These are phyloP conservation scores for Drosophila melanica DNA, from an alignment of 1,140 invertebrate genomes.

Conservation along the genomic window DNA sequence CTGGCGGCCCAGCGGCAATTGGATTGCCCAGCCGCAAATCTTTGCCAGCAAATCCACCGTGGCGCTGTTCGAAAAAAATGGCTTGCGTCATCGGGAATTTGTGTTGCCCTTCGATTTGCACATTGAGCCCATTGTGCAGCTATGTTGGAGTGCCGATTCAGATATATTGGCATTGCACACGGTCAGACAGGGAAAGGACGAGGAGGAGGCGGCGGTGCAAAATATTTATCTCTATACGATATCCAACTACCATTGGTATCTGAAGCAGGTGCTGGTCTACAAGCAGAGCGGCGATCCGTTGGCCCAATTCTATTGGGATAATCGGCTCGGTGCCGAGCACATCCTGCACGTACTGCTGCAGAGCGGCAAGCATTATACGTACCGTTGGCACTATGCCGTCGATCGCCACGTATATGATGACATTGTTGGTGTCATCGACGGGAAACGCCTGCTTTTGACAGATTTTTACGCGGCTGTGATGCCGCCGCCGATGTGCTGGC, in stretches of 20 bases:
- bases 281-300: conserved; percentile 72
- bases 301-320: conserved; percentile 87
- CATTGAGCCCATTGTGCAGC: conserved; percentile 86
- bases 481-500: conserved; percentile 93
- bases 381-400: conserved; percentile 83
- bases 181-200: conserved; percentile 63
- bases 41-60: conserved; percentile 89
- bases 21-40: conserved; percentile 90
- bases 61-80: conserved; percentile 96
- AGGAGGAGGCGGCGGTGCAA: conserved; percentile 31
- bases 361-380: conserved; percentile 86
- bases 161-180: conserved; percentile 89
- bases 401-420: conserved; percentile 51
- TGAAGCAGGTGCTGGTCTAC: conserved; percentile 88
- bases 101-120: conserved; percentile 87
- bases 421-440: conserved; percentile 92
- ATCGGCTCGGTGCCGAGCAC: conserved; percentile 85
- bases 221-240: conserved; percentile 91
- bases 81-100: conserved; percentile 93
- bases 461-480: conserved; percentile 89
- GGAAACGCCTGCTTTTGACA: conserved; percentile 89
- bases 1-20: conserved; percentile 92
- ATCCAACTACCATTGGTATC: conserved; percentile 96
- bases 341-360: conserved; percentile 86
- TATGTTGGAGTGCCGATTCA: conserved; percentile 92